phyloP scores from a whole-genome alignment of 2,888 invertebrate species.

The Augochlorella aurata region DNA sequence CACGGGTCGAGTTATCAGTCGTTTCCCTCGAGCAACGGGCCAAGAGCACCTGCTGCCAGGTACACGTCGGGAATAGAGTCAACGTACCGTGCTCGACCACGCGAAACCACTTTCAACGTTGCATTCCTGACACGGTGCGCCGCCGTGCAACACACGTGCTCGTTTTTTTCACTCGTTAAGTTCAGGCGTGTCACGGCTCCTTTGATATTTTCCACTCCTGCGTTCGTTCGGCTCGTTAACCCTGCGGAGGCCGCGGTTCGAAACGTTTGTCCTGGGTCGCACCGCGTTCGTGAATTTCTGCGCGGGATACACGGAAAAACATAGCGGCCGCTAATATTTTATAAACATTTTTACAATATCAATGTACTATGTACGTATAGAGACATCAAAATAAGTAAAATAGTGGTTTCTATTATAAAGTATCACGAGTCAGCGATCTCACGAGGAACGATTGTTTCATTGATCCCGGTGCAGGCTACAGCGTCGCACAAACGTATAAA shows the following conservation, averaged over 20 bases:
- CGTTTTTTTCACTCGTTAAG: conserved; percentile 8
- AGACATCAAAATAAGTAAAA: too few relatives aligned
- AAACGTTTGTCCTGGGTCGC: neutral
- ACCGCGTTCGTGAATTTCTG: too few relatives aligned
- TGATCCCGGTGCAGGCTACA: too few relatives aligned
- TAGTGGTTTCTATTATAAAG: too few relatives aligned
- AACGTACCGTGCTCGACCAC: conserved; percentile 62
- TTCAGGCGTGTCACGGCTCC: neutral
- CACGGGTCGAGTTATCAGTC: conserved; percentile 69
- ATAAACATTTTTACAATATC: too few relatives aligned
- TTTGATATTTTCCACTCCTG: conserved; percentile 15
- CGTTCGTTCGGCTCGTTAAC: neutral
- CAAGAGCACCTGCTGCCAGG: conserved; percentile 71
- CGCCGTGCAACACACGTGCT: conserved; percentile 31
- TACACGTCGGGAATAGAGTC: conserved; percentile 59
- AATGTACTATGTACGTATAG: too few relatives aligned
- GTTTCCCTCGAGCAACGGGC: conserved; percentile 71
- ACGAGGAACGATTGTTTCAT: too few relatives aligned
- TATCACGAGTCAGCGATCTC: too few relatives aligned
- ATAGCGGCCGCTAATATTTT: too few relatives aligned
- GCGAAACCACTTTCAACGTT: conserved; percentile 55
- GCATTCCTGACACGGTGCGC: conserved; percentile 34
- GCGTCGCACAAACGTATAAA: neutral
- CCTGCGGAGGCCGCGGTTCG: neutral
- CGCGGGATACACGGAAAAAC: too few relatives aligned